Evolutionary conservation across 2,113 vertebrate species (phyloP).

Genomic region (Elachura formosa): DNA sequence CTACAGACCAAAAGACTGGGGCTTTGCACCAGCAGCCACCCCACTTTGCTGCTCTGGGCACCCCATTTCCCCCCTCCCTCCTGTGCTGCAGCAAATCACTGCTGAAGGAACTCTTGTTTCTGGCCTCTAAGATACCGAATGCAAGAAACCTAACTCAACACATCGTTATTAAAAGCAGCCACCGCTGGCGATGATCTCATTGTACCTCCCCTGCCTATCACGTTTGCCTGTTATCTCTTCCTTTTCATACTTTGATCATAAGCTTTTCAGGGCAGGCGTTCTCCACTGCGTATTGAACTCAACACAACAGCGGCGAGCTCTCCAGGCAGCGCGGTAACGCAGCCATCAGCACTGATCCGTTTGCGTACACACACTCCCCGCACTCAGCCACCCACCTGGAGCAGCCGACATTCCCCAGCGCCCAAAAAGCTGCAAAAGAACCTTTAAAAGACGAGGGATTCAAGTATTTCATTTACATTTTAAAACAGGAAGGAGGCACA

Average conservation of each 20-base stretch:
- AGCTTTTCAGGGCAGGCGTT: background rate
- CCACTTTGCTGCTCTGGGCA: rapidly evolving
- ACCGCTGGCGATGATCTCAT: background rate
- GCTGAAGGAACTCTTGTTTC: background rate
- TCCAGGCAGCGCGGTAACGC: background rate
- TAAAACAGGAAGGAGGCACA: rapidly evolving
- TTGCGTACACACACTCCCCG: background rate
- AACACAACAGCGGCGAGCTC: background rate
- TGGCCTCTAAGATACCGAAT: rapidly evolving
- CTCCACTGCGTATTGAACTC: rapidly evolving
- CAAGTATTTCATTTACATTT: background rate
- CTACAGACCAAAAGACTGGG: too few species aligned
- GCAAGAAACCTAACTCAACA: background rate
- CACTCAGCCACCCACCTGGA: background rate
- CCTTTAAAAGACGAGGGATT: background rate
- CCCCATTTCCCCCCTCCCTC: background rate
- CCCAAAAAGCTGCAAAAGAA: background rate
- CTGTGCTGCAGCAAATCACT: background rate
- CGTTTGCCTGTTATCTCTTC: background rate
- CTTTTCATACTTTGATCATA: background rate
- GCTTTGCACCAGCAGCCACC: background rate
- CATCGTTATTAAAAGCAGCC: background rate
- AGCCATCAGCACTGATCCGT: background rate
- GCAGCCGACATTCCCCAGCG: background rate
- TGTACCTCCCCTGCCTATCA: background rate